Evolutionary conservation across 2,113 vertebrate species (phyloP).

Genomic region (Glaucomys volans): DNA sequence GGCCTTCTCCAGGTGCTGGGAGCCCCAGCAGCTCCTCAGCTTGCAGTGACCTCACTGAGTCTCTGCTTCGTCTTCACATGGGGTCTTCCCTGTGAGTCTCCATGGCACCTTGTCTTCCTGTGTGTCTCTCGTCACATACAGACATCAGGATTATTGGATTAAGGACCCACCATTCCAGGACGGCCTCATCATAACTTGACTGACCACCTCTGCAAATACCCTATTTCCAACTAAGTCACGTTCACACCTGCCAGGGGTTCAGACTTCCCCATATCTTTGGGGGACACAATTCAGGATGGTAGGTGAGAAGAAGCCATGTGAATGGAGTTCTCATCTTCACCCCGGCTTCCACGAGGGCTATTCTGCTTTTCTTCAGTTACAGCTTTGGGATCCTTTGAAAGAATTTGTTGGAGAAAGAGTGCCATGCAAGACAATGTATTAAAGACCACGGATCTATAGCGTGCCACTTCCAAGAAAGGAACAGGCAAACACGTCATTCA

Average conservation of each 20-base stretch:
- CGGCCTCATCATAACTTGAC: neutral
- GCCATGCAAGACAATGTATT: neutral
- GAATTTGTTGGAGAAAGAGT: neutral
- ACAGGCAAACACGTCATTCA: neutral
- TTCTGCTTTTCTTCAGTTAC: neutral
- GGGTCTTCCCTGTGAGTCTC: neutral
- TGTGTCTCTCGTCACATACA: neutral
- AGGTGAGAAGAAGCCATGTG: neutral
- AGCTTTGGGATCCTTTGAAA: neutral
- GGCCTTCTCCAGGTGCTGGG: neutral
- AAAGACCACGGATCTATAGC: neutral
- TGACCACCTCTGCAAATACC: neutral
- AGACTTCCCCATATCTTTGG: neutral
- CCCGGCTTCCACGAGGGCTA: neutral
- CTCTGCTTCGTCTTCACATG: neutral
- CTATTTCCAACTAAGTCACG: neutral
- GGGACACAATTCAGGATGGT: neutral
- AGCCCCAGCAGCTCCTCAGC: neutral
- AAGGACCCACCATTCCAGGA: neutral
- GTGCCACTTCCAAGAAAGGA: neutral
- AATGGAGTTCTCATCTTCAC: neutral
- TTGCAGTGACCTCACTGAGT: rapidly evolving
- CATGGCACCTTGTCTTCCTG: neutral
- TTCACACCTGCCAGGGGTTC: neutral
- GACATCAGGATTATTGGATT: neutral